Base-by-base conservation (phyloP, 2,888 invertebrate genomes). In the Byasa hedistus region DNA sequence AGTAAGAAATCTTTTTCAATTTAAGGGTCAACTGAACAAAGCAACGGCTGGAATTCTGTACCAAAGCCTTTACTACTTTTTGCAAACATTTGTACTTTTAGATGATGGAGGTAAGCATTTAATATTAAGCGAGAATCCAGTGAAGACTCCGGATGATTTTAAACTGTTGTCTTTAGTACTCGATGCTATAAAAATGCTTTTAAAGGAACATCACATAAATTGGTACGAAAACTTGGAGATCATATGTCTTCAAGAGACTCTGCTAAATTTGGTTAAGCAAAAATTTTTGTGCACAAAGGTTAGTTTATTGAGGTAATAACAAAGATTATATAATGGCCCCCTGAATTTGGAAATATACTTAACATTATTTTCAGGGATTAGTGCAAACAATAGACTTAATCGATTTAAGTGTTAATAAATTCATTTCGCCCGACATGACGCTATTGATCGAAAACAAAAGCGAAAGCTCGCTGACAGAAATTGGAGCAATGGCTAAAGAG, bases 161-260 rank as follows among this genome's bases (percentile, higher is more conserved):
- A 93, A 93, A 1, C 84, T 96, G 15, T 89, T 94, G 23, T 89
- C 92, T 0, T 85, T 96, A 52, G 94, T 96, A 4, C 59, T 83
- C 15, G 64, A 61, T 60, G 65, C 65, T n/a, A 65, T 65, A 32
- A 65, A 60, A 60, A 65, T 65, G 65, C 65, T 65, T 7, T 54
- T 82, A n/a, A 93, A 94, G 67, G 93, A 94, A 58, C 95, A 95
- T 72, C 93, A 94, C 69, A 94, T 96, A n/a, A 94, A 94, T 52
- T 96, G 96, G 96, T 93, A 94, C 68, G 96, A 96, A 73, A 95
- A 95, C 66, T 90, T 96, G 3, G 96, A 96, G 87, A 94, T 96
- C 0, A 92, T 95, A 69, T 95, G 95, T 71, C 85, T 96, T 12
- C 88, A 90, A 66, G 80, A 79, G 44, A 77, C 87, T 58, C 85